Evolutionary conservation across 2,113 vertebrate genomes (phyloP).

Genomic region (Notarius lentiginosus): DNA sequence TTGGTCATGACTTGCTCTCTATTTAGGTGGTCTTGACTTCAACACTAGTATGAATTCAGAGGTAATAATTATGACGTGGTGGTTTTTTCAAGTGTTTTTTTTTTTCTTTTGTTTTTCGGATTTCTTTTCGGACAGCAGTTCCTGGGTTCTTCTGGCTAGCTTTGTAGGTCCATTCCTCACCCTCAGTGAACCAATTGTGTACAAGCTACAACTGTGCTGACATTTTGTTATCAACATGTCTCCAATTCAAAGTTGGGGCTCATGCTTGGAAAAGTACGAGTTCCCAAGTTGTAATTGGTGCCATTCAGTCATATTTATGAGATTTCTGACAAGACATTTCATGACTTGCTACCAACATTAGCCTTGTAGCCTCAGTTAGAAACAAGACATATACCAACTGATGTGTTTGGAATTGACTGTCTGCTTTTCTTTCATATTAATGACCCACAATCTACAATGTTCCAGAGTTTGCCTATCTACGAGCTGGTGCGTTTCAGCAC

Average conservation of each 20-base stretch:
- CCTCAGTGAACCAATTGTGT: neutral
- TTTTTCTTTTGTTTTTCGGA: no score
- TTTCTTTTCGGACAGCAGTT: no score
- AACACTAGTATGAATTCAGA: no score
- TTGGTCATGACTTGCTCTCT: no score
- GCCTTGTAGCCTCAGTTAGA: neutral
- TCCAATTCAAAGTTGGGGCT: neutral
- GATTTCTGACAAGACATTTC: neutral
- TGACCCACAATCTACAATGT: neutral
- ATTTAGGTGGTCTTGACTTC: no score
- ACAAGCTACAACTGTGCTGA: neutral
- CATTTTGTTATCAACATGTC: no score
- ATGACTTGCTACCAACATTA: neutral
- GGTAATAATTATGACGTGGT: no score
- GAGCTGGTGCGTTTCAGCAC: conserved; percentile 77
- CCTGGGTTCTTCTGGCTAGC: no score
- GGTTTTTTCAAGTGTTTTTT: no score
- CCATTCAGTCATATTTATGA: neutral
- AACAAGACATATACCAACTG: neutral
- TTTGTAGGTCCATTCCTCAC: neutral
- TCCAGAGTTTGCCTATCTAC: conserved; percentile 80
- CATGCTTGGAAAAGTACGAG: no score
- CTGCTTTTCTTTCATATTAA: neutral
- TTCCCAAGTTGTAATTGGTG: neutral
- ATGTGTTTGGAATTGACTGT: neutral